Percentiles rank a stretch among this genome's conserved stretches.
Conservation (phyloP, 37 sponge, comb jelly and placozoan species). For the Cliona cf. orientalis region DNA sequence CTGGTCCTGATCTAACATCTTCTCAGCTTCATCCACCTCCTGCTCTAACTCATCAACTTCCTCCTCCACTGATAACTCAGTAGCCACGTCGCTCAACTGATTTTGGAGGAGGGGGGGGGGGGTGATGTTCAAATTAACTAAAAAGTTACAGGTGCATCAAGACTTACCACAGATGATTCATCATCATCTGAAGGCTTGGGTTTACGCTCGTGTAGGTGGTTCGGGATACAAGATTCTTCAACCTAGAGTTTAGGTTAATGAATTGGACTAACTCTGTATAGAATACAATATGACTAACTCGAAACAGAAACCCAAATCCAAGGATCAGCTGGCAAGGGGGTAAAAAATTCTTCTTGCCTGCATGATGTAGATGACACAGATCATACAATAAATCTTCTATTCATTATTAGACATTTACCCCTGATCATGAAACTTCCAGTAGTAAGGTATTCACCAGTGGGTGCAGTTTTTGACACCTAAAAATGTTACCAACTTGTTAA, state of each 20-base stretch:
- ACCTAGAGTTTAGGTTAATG: constrained; percentile 39
- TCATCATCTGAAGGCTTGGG: constrained; percentile 51
- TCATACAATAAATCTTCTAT: neutral
- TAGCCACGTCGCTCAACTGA: constrained; percentile 21
- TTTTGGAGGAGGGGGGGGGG: neutral
- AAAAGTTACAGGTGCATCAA: neutral
- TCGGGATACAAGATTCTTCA: constrained; percentile 76
- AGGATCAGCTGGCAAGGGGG: constrained; percentile 87
- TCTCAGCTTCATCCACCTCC: neutral
- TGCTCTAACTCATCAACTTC: neutral
- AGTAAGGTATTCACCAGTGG: constrained; percentile 95
- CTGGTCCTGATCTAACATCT: constrained; percentile 1
- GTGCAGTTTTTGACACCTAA: constrained; percentile 99
- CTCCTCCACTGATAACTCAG: constrained; percentile 18
- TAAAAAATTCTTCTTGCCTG: constrained; percentile 97
- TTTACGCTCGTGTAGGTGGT: constrained; percentile 80
- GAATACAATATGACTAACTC: constrained; percentile 48
- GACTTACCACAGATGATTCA: constrained; percentile 18
- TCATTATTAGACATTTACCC: constrained; percentile 44
- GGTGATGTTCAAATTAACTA: neutral
- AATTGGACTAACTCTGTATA: neutral
- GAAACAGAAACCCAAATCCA: constrained; percentile 94
- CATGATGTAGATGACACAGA: neutral
- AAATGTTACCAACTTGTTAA: neutral
- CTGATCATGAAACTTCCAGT: constrained; percentile 99